phyloP scores from a whole-genome alignment of 2,113 vertebrate species.

The Gadus macrocephalus region DNA sequence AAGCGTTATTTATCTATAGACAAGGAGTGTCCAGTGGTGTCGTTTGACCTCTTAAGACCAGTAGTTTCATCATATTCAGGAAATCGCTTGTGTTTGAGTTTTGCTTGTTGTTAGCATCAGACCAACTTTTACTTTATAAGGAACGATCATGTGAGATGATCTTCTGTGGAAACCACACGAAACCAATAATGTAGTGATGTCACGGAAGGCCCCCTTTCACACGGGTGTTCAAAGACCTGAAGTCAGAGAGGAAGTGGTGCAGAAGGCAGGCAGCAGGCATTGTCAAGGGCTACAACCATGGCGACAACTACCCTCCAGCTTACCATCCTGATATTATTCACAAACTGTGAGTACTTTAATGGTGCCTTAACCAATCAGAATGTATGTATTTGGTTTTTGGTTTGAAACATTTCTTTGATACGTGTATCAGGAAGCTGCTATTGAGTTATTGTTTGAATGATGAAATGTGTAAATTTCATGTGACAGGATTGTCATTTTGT shows the following conservation, averaged over 20 bases:
- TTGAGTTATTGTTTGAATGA: no score
- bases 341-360: slow-evolving; percentile 57
- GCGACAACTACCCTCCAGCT: slow-evolving; percentile 53
- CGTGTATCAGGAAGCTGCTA: no score
- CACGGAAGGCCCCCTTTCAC: slow-evolving; percentile 58
- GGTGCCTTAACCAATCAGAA: no score
- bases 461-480: no score
- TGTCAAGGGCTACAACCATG: slow-evolving; percentile 25
- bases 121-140: not conserved
- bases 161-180: slow-evolving; percentile 60
- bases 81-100: no score
- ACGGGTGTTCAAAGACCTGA: slow-evolving; percentile 33
- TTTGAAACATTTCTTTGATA: no score
- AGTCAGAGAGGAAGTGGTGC: slow-evolving; percentile 58
- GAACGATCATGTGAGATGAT: not conserved
- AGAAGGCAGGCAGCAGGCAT: not conserved
- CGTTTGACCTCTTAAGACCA: no score
- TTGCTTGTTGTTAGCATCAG: not conserved
- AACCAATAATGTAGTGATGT: slow-evolving; percentile 58
- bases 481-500: no score
- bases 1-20: no score
- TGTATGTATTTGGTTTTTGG: no score
- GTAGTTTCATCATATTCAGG: no score
- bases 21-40: no score
- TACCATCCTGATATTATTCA: slow-evolving; percentile 41